These are phyloP conservation scores for Oscheius sp. DNA, from an alignment of 1,140 invertebrate species.

Conservation along the genomic window DNA sequence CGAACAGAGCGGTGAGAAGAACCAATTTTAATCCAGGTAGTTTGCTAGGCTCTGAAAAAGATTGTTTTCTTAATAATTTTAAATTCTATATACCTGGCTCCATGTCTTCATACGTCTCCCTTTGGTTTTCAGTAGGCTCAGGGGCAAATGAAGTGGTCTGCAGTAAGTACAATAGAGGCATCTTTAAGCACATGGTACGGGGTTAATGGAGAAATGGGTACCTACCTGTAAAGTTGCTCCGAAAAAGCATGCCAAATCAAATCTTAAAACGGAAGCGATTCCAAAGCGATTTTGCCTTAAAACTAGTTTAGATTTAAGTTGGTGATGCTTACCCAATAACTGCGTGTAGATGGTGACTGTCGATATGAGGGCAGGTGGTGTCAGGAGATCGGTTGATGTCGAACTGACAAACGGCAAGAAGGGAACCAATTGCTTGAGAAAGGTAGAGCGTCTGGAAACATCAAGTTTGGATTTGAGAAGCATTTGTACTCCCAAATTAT, in stretches of 20 bases:
- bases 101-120: neutral
- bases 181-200: neutral
- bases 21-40: conserved; percentile 16
- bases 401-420: conserved; percentile 17
- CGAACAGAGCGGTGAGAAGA: conserved; percentile 14
- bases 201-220: neutral
- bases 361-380: neutral
- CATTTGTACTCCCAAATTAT: too few relatives aligned
- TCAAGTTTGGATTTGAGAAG: too few relatives aligned
- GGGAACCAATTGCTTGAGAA: conserved; percentile 5
- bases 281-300: conserved; percentile 2
- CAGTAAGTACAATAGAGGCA: conserved; percentile 11
- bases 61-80: neutral
- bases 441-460: conserved; percentile 11
- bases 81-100: neutral
- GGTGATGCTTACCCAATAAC: conserved; percentile 9
- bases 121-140: neutral
- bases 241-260: conserved; percentile 12
- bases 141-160: neutral
- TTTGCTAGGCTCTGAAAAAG: conserved; percentile 19
- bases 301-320: conserved; percentile 5
- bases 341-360: conserved; percentile 1
- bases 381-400: neutral
- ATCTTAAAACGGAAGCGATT: conserved; percentile 1
- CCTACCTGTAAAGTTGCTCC: neutral